Evolutionary conservation across 53 echinoderm and acorn worm genomes (phyloP), one percentile per base, ranked within the genome.

Genomic region (Zoroaster sp.): DNA sequence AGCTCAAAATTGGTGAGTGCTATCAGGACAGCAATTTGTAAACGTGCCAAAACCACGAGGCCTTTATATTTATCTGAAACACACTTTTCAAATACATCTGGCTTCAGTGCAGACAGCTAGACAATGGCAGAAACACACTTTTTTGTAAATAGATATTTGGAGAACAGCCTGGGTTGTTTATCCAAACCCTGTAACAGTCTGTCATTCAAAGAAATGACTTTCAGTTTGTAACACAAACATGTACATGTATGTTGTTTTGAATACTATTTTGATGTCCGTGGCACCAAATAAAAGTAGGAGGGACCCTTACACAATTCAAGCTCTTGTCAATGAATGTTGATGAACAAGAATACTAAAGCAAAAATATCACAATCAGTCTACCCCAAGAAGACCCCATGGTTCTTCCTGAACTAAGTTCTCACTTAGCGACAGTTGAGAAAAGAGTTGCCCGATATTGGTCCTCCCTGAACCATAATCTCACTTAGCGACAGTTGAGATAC

Each of bases 11-110:
- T 71, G 15, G 36, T 4, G 20, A 72, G 14, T 31, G n/a, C 40
- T 39, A 40, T 39, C 3, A n/a, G 78, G 78, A 78, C 35, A 78
- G 54, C 9, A 78, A 78, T 59, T 78, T 78, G 59, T 78, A 78
- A 35, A 59, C 54, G 55, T 78, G 78, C 37, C 78, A 78, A 78
- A 40, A 25, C 78, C 78, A 78, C 78, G 47, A 23, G 51, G 47
- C 31, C 51, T 47, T 59, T 3, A 59, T 28, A 59, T 59, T 59
- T 9, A 25, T 59, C 10, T 28, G 18, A 28, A 59, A 59, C 33
- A 14, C 49, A 78, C 17, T 78, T 55, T 52, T 35, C 76, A 76
- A 76, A 15, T 34, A 37, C 70, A 70, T 37, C 36, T 17, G 15
- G 15, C 36, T 45, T 39, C 40, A 73, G 20, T 10, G 39, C 12